Evolutionary conservation across 2,888 invertebrate genomes (phyloP), one percentile per base, ranked within the genome.

Genomic region (Orthosia cruda): DNA sequence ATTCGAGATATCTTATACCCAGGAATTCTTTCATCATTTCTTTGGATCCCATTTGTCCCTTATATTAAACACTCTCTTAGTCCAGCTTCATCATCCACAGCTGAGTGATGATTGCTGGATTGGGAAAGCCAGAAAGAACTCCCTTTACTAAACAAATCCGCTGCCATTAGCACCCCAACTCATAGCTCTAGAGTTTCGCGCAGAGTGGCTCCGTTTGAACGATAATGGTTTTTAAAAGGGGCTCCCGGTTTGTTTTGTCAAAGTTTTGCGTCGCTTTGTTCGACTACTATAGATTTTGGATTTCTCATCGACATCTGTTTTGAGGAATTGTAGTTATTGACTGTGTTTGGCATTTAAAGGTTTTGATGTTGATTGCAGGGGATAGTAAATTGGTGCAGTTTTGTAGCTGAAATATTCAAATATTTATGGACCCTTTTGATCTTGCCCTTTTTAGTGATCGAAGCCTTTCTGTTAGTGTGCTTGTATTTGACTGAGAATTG

Each of bases 161-260:
- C 91, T 86, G 0, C 0, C 45, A 92, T 49, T 85, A 4, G 3
- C 58, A 64, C 89, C 87, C 55, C 72, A 85, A 40, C 88, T 74
- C 80, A 78, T 83, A 83, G 87, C 89, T 89, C 89, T 88, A 87
- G 91, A 92, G 91, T 93, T 92, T 91, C 88, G 88, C 81, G 89
- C 89, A 90, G 89, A 93, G 92, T 92, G 91, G 92, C 89, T 88
- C 87, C 91, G 89, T 89, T 91, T 85, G 86, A 90, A 89, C 91
- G 90, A 88, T 92, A 94, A 94, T 93, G 92, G 92, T 89, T 93
- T 92, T 93, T 89, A 91, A 93, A 93, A 85, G 89, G 89, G 88
- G 84, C 88, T 82, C 81, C 75, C 84, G 83, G 87, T 87, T 87
- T 89, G 89, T 90, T 91, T 89, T 87, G 86, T 77, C 83, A 74